Evolutionary conservation across 92 coral and sea anemone species (phyloP), one percentile per base, ranked within the genome.

Genomic region (Hydrozoanthus gracilis): DNA sequence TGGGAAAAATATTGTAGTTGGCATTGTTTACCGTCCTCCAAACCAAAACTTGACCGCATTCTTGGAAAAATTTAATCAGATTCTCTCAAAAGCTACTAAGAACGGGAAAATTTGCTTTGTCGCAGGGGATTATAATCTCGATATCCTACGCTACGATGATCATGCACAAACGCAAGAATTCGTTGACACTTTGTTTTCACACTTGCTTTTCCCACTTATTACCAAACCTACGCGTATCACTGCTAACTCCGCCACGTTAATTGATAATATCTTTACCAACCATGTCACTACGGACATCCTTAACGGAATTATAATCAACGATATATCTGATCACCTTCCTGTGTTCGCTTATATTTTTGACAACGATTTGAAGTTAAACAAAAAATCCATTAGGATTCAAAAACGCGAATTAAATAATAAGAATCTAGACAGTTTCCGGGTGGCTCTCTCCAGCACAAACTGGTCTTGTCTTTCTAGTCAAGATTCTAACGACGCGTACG

Each of bases 281-380:
- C 20, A 73, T 17, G 15, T 69, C 8, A 8, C 62, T 2, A 10
- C 67, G 44, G 48, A 27, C 52, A 17, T 64, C 10, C 17, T 5
- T 45, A 66, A 73, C 17, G 47, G 89, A 45, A 83, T 89, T 55
- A 50, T 84, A 6, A 44, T 89, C 11, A 89, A 84, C 78, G 87
- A 89, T 54, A 52, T 89, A n/a, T 89, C 89, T 50, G 92, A 89
- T 72, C 87, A 89, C 73, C 76, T 79, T 6, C 89, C 90, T 1
- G 44, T 89, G 6, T 78, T 89, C 54, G 89, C 91, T 49, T 79
- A 78, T 79, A 58, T 76, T 44, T 84, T 71, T 49, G 56, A 69
- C 58, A 44, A 71, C 9, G 27, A 66, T 17, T n/a, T 4, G 17
- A 48, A 50, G 13, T 45, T 35, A 15, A 85, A 84, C 47, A 71